A percentile compares a stretch with the other conserved stretches of the same genome.
Conservation (phyloP, 2,113 vertebrate species). For the Nesoenas mayeri region DNA sequence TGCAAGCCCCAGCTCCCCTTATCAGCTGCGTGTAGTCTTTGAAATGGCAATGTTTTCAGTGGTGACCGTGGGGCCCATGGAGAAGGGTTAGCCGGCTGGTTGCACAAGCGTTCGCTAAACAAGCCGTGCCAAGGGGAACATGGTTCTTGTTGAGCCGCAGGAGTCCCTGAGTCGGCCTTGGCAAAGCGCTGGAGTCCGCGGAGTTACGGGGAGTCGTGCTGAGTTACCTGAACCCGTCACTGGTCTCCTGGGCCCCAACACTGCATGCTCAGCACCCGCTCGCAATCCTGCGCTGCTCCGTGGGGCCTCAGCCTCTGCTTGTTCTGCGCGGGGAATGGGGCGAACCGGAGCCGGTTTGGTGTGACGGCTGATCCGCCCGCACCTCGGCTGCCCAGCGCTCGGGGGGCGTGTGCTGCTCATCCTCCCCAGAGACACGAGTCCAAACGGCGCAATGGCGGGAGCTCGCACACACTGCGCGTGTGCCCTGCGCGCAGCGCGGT, state of each 20-base stretch:
- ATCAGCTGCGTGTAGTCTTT: background rate
- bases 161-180: background rate
- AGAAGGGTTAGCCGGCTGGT: background rate
- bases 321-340: background rate
- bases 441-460: background rate
- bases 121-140: background rate
- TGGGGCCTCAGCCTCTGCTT: background rate
- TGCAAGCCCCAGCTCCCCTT: background rate
- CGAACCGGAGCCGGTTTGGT: background rate
- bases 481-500: background rate
- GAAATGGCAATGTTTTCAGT: background rate
- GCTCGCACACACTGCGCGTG: background rate
- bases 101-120: background rate
- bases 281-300: background rate
- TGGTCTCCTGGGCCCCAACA: background rate
- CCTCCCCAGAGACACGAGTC: background rate
- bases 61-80: background rate
- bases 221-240: too few relatives aligned
- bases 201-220: background rate
- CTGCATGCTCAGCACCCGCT: background rate
- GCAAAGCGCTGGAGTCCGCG: background rate
- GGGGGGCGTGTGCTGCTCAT: background rate
- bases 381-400: background rate
- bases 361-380: accelerated
- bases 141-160: background rate